These are phyloP conservation scores for Choristoneura rosaceana DNA, from an alignment of 2,888 invertebrate genomes.

Conservation along the genomic window DNA sequence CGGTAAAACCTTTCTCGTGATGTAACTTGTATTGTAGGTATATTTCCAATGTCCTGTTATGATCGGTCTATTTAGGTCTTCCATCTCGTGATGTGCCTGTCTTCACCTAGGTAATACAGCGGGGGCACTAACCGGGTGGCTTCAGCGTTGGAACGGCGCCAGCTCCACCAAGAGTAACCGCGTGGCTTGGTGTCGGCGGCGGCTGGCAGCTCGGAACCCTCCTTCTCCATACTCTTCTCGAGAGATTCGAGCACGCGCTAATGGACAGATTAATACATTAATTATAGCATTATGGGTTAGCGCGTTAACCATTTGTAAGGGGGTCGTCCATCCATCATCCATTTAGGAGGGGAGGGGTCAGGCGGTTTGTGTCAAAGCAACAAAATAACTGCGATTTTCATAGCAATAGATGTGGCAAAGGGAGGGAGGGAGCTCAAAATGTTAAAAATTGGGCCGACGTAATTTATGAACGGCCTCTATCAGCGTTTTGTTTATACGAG, in stretches of 20 bases:
- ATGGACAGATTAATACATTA: conserved; percentile 4
- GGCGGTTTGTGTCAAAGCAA: too few species aligned
- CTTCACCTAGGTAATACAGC: conserved; percentile 1
- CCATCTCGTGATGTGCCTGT: not conserved
- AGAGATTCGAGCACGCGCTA: conserved; percentile 76
- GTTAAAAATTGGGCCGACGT: too few species aligned
- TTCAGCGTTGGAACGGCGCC: conserved; percentile 85
- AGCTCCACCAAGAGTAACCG: conserved; percentile 88
- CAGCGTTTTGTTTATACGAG: not conserved
- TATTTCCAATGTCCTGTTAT: too few species aligned
- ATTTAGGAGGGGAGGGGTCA: too few species aligned
- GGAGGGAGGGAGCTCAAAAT: too few species aligned
- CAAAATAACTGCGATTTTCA: too few species aligned
- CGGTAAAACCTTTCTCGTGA: not conserved
- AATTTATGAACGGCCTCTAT: too few species aligned
- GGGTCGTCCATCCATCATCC: too few species aligned
- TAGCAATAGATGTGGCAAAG: too few species aligned
- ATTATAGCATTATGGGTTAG: not conserved
- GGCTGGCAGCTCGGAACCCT: conserved; percentile 51
- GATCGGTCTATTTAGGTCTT: not conserved
- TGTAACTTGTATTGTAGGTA: not conserved
- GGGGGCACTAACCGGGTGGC: conserved; percentile 62
- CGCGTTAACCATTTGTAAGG: too few species aligned
- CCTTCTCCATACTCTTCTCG: conserved; percentile 72
- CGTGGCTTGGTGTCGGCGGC: conserved; percentile 72